Conservation (phyloP, 1,140 invertebrate genomes). For the Bombus polaris region DNA sequence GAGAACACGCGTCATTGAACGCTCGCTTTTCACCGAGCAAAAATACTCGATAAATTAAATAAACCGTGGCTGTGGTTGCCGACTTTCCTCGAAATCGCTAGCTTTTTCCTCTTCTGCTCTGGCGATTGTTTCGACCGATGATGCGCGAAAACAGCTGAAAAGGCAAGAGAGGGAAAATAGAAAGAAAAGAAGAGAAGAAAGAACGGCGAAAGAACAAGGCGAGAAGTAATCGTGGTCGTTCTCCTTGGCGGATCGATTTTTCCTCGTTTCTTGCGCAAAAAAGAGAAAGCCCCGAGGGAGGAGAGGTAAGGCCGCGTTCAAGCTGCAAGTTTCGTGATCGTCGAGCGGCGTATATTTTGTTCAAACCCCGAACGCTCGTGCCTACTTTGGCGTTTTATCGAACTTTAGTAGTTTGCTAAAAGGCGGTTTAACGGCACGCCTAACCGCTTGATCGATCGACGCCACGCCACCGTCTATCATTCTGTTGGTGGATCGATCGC, state of each 20-base stretch:
- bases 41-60: not conserved
- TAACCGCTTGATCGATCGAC: slow-evolving; percentile 17
- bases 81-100: too few species aligned
- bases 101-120: not conserved
- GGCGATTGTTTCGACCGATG: not conserved
- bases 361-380: not conserved
- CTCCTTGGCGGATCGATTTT: slow-evolving; percentile 21
- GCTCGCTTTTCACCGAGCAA: not conserved
- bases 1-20: slow-evolving; percentile 3
- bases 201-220: slow-evolving; percentile 1
- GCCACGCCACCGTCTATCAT: not conserved
- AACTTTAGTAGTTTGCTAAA: slow-evolving; percentile 24
- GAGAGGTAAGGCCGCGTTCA: slow-evolving; percentile 3
- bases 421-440: slow-evolving; percentile 15
- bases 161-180: not conserved
- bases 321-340: not conserved
- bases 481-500: not conserved
- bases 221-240: slow-evolving; percentile 26
- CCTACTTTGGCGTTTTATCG: slow-evolving; percentile 14
- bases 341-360: slow-evolving; percentile 25
- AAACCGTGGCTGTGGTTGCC: too few species aligned
- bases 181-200: not conserved
- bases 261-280: not conserved
- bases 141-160: not conserved
- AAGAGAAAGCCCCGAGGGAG: not conserved